Base-by-base conservation (phyloP, 2,113 vertebrate genomes). In the Oncorhynchus tshawytscha region DNA sequence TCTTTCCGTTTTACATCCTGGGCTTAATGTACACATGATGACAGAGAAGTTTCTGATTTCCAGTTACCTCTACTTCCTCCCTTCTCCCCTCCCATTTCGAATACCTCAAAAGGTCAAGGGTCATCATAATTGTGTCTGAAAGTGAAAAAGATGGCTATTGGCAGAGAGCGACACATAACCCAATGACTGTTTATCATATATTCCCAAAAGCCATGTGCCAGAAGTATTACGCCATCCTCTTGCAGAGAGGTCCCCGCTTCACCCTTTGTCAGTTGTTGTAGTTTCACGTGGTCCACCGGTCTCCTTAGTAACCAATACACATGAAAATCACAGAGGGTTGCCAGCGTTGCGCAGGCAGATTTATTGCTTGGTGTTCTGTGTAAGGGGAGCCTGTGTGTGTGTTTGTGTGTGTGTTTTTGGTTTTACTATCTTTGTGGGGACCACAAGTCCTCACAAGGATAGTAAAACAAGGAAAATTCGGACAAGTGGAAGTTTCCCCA, bases 291-390 rank as follows among this genome's bases (percentile, higher is more conserved):
- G 70, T 88, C 76, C 12, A 16, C 49, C 16, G 13, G 51, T 62
- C n/a, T 79, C 85, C 87, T 70, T 90, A 82, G 88, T 81, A 88
- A 92, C 87, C 79, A 73, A 82, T 87, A 85, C 86, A 86, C 90
- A 88, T 86, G 82, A 88, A 54, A 90, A 89, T 89, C 87, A 80
- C 88, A 87, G 82, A 62, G 2, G 73, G 82, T 85, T 79, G 85
- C 84, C 74, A 75, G 80, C 86, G 82, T 88, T 71, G 81, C 77
- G 82, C 80, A 74, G 80, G 88, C 60, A 76, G 84, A 88, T 90
- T 90, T 91, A 91, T 87, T 81, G 77, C 82, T 80, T 71, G 27
- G 83, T 66, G 79, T 87, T 84, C 82, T 84, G 85, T 88, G 91
- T 89, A 91, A 91, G 73, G 67, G 77, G 90, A 92, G 85, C 87